Percentiles rank a stretch among this genome's conserved stretches.
These are phyloP conservation scores for Eubucco bourcierii DNA, from an alignment of 2,113 vertebrate genomes.

Conservation along the genomic window DNA sequence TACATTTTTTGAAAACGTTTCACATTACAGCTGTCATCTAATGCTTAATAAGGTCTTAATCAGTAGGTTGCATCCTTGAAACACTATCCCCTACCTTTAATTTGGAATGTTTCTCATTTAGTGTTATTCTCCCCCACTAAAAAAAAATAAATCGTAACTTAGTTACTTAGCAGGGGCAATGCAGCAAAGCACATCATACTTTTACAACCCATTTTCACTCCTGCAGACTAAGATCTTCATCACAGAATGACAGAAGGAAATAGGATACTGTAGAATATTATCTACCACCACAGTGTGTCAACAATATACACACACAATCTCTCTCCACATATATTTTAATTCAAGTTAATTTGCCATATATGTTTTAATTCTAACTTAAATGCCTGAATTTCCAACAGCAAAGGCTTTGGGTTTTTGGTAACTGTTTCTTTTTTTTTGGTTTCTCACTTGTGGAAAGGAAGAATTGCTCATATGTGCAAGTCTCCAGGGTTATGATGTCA, in stretches of 20 bases:
- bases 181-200: background rate
- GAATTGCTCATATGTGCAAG: too few relatives aligned
- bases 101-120: background rate
- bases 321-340: background rate
- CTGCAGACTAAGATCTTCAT: background rate
- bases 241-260: background rate
- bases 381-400: background rate
- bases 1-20: background rate
- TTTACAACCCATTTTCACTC: background rate
- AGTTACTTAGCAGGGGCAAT: background rate
- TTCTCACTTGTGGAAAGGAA: background rate
- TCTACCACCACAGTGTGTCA: background rate
- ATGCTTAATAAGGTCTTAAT: background rate
- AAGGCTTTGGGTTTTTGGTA: background rate
- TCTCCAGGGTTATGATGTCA: too few relatives aligned
- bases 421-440: background rate
- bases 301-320: background rate
- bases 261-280: background rate
- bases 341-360: background rate
- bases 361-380: background rate
- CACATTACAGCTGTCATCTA: background rate
- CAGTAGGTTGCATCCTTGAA: background rate
- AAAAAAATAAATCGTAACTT: background rate
- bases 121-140: fast-evolving
- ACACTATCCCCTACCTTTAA: background rate